phyloP scores from a whole-genome alignment of 2,888 invertebrate species.

The Platerodrilus igneus region DNA sequence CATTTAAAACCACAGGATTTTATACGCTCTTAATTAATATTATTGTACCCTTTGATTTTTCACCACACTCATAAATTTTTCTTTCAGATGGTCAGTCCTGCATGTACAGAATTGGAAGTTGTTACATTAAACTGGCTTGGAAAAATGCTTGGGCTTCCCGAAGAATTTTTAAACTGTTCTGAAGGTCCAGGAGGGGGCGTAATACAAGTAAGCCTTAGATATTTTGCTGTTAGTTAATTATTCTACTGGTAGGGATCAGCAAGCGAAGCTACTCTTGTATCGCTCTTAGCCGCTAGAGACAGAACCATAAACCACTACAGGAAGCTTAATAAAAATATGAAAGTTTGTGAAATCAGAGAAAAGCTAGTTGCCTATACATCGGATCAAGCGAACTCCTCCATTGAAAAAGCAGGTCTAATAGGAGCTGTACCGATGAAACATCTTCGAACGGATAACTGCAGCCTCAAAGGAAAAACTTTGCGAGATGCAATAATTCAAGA shows the following conservation, averaged over 20 bases:
- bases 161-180: conserved; percentile 70
- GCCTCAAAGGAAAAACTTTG: conserved; percentile 63
- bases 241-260: conserved; percentile 76
- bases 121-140: conserved; percentile 90
- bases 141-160: conserved; percentile 74
- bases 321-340: conserved; percentile 54
- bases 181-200: conserved; percentile 77
- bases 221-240: no score
- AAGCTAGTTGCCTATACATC: conserved; percentile 80
- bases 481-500: conserved; percentile 71
- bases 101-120: conserved; percentile 87
- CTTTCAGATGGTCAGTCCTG: conserved; percentile 49
- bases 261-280: conserved; percentile 81
- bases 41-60: no score
- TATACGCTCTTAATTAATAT: no score
- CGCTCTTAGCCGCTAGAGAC: conserved; percentile 71
- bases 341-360: conserved; percentile 59
- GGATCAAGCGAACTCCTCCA: conserved; percentile 82
- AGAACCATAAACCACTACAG: conserved; percentile 57
- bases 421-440: conserved; percentile 72
- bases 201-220: conserved; percentile 67
- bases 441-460: conserved; percentile 63
- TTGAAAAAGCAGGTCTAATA: conserved; percentile 78
- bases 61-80: no score
- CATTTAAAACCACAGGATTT: no score